Evolutionary conservation across 2,797 vertebrate species (phyloP), one percentile per base, ranked within the genome.

Genomic region (Staurois parvus): DNA sequence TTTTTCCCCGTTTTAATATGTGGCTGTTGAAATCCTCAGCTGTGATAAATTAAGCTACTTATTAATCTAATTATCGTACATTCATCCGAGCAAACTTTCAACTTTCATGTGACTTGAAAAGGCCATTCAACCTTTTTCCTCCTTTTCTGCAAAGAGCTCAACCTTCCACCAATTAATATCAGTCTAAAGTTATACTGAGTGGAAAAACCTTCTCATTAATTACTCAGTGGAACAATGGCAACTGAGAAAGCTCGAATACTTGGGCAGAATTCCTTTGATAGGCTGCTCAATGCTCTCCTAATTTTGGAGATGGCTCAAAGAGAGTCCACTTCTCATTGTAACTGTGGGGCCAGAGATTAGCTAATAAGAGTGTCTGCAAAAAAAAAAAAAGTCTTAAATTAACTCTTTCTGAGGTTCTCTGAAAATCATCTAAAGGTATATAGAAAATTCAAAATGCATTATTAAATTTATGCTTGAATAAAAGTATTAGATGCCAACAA

Each of bases 61-160:
- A 98, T 99, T 98, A 97, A 99, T 98, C 97, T 98, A 97, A 99
- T 98, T 98, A 98, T 96, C 95, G 94, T 97, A 97, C 95, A 98
- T 97, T 97, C 96, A 98, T 96, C 96, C 95, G 93, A 95, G 95
- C 96, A 98, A 80, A 80, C 78, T 80, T 80, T 80, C 67, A 80
- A 97, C 96, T 97, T 98, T 98, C 96, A 98, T 98, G 96, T 98
- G 96, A 97, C 96, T 97, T 97, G 95, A 97, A 97, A 97, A 97
- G 94, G 93, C 96, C 96, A 95, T 96, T 94, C 94, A 95, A 94
- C 94, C 94, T 95, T 94, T 93, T 93, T 95, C 95, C 94, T 95
- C 92, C 93, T 93, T 94, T 95, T 93, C 92, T 92, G 95, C 95
- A 96, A 92, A 95, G 95, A 95, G 94, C 95, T 96, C 94, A 95